Percentiles rank a stretch among this genome's conserved stretches.
Conservation (phyloP, 2,888 invertebrate genomes). For the Bembecia ichneumoniformis region DNA sequence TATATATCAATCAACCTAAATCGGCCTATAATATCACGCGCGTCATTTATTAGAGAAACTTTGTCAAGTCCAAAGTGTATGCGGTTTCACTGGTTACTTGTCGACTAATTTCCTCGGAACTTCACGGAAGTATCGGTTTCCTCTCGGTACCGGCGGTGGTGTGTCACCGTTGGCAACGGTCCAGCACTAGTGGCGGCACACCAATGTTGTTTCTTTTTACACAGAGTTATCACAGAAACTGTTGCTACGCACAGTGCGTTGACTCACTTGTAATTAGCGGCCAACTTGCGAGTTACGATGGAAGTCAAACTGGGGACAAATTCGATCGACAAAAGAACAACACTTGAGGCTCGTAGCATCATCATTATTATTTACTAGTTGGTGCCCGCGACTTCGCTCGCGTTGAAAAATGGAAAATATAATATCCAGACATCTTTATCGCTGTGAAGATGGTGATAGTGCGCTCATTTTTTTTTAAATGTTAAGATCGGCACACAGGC, state of each 20-base stretch:
- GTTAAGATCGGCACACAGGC: too few species aligned
- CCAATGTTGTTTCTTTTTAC: not conserved
- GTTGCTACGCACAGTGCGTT: conserved; percentile 3
- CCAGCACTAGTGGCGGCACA: not conserved
- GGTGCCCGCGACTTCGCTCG: too few species aligned
- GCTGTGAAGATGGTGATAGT: too few species aligned
- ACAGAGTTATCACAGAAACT: not conserved
- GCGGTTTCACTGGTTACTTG: not conserved
- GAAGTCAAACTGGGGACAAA: not conserved
- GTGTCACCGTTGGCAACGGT: conserved; percentile 3
- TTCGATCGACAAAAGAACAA: not conserved
- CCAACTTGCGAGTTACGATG: not conserved
- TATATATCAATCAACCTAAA: too few species aligned
- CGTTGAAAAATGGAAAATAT: too few species aligned
- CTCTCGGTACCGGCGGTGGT: not conserved
- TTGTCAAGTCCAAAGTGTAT: not conserved
- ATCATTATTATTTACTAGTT: too few species aligned
- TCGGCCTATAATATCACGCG: too few species aligned
- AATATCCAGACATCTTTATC: too few species aligned
- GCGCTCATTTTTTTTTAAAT: too few species aligned
- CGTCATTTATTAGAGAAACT: too few species aligned
- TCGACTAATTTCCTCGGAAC: not conserved
- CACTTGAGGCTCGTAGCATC: too few species aligned
- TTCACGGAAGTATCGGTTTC: conserved; percentile 4
- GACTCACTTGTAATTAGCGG: conserved; percentile 1